These are phyloP conservation scores for Oreotrochilus melanogaster DNA, from an alignment of 2,113 vertebrate species.

Conservation along the genomic window DNA sequence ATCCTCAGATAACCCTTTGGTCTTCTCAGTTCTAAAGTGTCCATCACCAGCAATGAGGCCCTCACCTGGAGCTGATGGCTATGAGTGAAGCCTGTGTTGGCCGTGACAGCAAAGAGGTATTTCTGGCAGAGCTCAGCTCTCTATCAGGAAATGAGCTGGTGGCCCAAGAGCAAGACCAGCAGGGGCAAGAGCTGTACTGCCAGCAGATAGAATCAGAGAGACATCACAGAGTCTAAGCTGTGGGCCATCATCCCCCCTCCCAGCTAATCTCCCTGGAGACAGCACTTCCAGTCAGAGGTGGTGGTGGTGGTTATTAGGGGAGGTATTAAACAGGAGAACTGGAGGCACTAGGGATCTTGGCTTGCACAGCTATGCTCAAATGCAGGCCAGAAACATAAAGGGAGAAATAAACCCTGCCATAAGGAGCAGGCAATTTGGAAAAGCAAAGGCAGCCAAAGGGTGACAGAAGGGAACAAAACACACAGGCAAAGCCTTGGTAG, in stretches of 20 bases:
- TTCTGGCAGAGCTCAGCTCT: not conserved
- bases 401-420: slow-evolving; percentile 10
- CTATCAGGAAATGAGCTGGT: not conserved
- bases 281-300: not conserved
- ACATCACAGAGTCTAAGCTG: not conserved
- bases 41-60: not conserved
- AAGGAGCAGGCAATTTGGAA: not conserved
- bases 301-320: not conserved
- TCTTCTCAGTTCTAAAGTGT: slow-evolving; percentile 1
- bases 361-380: not conserved
- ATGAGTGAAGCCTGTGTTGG: not conserved
- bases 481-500: not conserved
- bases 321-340: not conserved
- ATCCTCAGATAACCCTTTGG: not conserved
- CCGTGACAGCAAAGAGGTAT: not conserved
- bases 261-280: not conserved
- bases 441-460: not conserved
- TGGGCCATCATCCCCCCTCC: not conserved
- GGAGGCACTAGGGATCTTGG: not conserved
- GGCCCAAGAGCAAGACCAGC: not conserved
- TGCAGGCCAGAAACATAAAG: not conserved
- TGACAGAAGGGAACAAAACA: not conserved
- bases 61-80: not conserved
- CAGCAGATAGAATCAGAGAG: not conserved
- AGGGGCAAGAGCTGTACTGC: not conserved